Evolutionary conservation across 2,113 vertebrate genomes (phyloP).

Genomic region (Hippopotamus amphibius): DNA sequence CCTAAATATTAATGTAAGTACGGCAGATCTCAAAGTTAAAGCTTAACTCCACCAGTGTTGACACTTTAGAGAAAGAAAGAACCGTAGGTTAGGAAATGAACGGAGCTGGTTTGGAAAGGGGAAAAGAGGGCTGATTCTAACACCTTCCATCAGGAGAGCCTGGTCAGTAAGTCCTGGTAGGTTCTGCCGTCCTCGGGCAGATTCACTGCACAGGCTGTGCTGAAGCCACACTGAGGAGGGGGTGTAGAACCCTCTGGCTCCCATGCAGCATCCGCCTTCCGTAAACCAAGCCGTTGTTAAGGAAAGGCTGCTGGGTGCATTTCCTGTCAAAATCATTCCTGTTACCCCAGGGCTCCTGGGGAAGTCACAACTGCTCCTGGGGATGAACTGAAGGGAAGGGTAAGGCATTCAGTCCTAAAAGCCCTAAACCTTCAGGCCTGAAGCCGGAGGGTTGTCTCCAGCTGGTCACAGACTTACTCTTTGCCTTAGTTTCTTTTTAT

Average conservation of each 20-base stretch:
- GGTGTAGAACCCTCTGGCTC: background rate
- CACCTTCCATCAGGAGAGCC: background rate
- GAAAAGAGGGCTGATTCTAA: background rate
- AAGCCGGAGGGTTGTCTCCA: background rate
- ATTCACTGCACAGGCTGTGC: background rate
- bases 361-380: background rate
- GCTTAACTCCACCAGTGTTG: background rate
- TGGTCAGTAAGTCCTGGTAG: background rate
- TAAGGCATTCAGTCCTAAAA: background rate
- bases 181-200: fast-evolving
- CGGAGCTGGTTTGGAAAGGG: background rate
- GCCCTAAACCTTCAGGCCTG: background rate
- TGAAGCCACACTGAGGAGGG: background rate
- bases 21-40: background rate
- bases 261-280: no score
- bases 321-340: background rate
- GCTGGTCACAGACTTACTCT: background rate
- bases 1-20: background rate
- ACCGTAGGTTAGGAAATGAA: background rate
- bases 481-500: background rate
- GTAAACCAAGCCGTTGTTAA: background rate
- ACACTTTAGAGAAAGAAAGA: background rate
- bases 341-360: background rate
- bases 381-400: fast-evolving
- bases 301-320: background rate